Base-by-base conservation (phyloP, 2,113 vertebrate genomes). In the Pollimyrus isidori region DNA sequence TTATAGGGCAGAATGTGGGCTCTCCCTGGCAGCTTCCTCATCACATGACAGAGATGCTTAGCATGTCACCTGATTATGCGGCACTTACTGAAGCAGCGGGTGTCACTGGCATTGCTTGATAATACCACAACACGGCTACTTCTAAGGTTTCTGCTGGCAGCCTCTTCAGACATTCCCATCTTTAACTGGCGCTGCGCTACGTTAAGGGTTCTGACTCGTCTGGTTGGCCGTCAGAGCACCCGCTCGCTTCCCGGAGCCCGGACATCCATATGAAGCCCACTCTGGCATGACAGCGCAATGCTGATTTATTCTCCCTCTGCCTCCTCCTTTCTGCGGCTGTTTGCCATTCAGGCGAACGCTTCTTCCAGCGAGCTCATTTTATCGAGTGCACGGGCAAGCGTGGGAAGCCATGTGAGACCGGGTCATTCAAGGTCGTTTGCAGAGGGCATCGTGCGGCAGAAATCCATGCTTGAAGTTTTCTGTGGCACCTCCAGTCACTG, bases 381-480 rank as follows among this genome's bases (percentile, higher is more conserved):
- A 92, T 93, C 90, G 91, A 91, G 90, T 87, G 56, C 91, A 92
- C 91, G 39, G 3, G 89, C 91, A 88, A 69, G 21, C 35, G 35
- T 85, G 88, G 88, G 82, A 88, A 65, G 23, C 88, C n/a, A 13
- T 56, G 35, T 56, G 80, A 50, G 46, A 88, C 13, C 4, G 48
- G 13, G 48, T 46, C 30, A 48, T 30, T 56, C 26, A 86, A 76
- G 87, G 90, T 88, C 82, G 30, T 39, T 26, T 23, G 69, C 23
- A 39, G 21, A n/a, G 73, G 45, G 30, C 69, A 6, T 80, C 19
- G 21, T n/a, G 21, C 15, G 26, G 73, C 49, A 56, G 69, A 76
- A 69, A 76, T 80, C 15, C 73, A 35, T 19, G 15, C 35, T 21
- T 53, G 6, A 52, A 19, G 30, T 69, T 39, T 88, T 30, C 69